These are phyloP conservation scores for Arctopsyche grandis DNA, from an alignment of 1,140 invertebrate species.

Conservation along the genomic window DNA sequence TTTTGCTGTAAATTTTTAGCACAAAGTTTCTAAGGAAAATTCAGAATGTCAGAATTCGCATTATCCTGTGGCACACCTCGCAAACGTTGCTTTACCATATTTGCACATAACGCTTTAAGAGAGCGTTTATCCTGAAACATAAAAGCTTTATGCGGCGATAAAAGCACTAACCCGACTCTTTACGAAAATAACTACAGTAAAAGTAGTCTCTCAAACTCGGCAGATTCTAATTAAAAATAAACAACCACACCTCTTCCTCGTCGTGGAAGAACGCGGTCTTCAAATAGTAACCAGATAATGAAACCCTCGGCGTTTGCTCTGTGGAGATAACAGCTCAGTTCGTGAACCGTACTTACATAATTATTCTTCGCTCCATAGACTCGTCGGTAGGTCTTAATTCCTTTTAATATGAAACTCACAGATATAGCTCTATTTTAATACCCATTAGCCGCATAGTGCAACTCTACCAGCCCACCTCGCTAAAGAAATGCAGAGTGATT, in stretches of 20 bases:
- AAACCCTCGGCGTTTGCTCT: constrained; percentile 24
- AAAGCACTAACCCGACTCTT: too few species aligned
- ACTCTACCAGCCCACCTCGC: not conserved
- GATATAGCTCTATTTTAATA: not conserved
- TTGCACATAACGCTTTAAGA: too few species aligned
- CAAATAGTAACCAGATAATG: constrained; percentile 46
- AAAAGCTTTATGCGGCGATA: too few species aligned
- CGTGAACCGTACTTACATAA: not conserved
- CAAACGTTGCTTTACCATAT: too few species aligned
- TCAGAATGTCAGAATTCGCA: too few species aligned
- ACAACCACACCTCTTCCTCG: constrained; percentile 19
- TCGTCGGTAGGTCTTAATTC: not conserved
- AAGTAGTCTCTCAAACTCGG: not conserved
- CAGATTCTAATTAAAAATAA: constrained; percentile 50
- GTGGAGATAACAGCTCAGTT: not conserved
- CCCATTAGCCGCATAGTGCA: not conserved
- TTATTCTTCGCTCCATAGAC: constrained; percentile 19
- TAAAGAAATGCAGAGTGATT: not conserved
- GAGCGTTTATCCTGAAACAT: too few species aligned
- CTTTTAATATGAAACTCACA: not conserved
- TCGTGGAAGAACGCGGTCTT: constrained; percentile 17
- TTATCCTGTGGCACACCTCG: too few species aligned
- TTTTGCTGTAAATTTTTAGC: too few species aligned
- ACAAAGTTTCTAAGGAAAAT: too few species aligned
- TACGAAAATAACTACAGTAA: not conserved